Conservation (phyloP, 2,113 vertebrate genomes). For the Elephantulus edwardii region DNA sequence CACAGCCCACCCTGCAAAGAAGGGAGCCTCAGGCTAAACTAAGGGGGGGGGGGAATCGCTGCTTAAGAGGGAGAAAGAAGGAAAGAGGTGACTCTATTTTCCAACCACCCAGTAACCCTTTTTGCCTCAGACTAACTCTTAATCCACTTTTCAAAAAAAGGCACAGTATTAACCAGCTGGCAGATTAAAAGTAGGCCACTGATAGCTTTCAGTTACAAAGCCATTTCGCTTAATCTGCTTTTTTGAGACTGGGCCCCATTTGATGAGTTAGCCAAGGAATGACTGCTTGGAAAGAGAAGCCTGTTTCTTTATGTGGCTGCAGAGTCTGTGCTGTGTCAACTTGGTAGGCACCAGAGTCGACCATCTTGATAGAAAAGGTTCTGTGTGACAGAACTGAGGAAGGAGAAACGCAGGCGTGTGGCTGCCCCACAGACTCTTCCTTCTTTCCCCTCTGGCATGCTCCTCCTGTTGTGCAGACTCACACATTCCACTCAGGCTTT, state of each 20-base stretch:
- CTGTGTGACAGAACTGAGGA: no score
- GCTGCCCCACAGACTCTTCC: no score
- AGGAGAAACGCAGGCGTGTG: no score
- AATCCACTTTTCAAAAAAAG: not conserved
- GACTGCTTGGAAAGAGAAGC: conserved; percentile 24
- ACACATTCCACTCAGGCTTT: no score
- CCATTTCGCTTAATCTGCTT: not conserved
- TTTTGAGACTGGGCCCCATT: not conserved
- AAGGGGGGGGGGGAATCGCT: not conserved
- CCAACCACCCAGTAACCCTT: not conserved
- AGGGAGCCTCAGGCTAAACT: not conserved
- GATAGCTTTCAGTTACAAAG: not conserved
- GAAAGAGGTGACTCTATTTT: conserved; percentile 16
- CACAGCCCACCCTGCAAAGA: conserved; percentile 41
- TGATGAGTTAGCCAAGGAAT: not conserved
- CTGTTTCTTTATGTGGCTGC: not conserved
- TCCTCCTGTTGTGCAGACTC: no score
- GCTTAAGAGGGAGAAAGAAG: not conserved
- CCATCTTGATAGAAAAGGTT: not conserved
- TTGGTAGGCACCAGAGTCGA: not conserved
- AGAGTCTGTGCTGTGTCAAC: not conserved
- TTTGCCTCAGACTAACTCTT: conserved; percentile 38
- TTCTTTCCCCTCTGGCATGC: no score
- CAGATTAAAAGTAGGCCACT: not conserved
- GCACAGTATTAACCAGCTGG: not conserved